Conservation (phyloP, 2,113 vertebrate genomes). For the Pangasianodon hypophthalmus region DNA sequence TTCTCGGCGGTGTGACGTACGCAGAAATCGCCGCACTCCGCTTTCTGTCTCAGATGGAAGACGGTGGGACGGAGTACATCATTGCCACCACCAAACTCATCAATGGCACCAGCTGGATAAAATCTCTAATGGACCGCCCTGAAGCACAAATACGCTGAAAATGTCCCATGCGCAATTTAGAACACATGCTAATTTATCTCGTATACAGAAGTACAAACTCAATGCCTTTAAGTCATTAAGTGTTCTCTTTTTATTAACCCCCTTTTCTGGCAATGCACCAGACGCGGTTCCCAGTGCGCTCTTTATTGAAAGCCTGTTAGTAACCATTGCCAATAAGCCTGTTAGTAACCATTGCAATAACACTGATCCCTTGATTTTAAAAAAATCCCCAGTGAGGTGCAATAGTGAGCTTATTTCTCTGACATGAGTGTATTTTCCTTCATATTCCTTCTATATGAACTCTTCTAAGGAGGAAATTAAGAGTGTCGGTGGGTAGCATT, state of each 20-base stretch:
- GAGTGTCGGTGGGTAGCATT: not conserved
- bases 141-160: conserved; percentile 76
- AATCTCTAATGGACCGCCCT: conserved; percentile 92
- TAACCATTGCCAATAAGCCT: not conserved
- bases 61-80: conserved; percentile 93
- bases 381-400: not conserved
- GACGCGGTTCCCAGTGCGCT: too few species aligned
- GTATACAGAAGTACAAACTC: not conserved
- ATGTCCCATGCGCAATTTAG: not conserved
- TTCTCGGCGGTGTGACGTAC: conserved; percentile 92
- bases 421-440: not conserved
- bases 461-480: not conserved
- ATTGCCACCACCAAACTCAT: conserved; percentile 96
- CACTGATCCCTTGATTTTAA: not conserved
- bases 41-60: conserved; percentile 96
- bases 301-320: not conserved
- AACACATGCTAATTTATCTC: not conserved
- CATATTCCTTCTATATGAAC: not conserved
- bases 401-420: not conserved
- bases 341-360: not conserved
- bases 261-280: not conserved
- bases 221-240: not conserved
- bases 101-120: conserved; percentile 92
- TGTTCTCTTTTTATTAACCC: not conserved
- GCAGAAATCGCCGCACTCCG: conserved; percentile 94